Percentiles rank a stretch among this genome's conserved stretches.
Conservation (phyloP, 1,140 invertebrate species). For the Drosophila nigrodunni region DNA sequence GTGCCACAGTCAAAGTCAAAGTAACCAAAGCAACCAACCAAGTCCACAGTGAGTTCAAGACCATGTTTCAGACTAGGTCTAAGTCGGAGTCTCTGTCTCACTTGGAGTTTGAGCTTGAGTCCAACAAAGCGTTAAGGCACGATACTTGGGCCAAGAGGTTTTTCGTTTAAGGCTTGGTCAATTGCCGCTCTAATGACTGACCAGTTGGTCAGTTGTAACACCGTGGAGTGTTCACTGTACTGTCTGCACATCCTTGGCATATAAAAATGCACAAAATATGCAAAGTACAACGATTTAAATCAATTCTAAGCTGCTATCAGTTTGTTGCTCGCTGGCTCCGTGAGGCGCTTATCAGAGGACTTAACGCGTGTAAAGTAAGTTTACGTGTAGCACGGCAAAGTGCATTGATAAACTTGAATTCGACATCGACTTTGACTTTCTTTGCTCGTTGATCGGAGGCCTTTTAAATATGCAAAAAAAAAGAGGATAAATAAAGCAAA, state of each 20-base stretch:
- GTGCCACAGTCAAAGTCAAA: conserved; percentile 56
- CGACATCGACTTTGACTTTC: conserved; percentile 32
- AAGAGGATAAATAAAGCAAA: conserved; percentile 27
- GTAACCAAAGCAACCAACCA: neutral
- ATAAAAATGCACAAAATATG: conserved; percentile 71
- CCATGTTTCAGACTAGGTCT: neutral
- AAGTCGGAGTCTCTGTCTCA: conserved; percentile 4
- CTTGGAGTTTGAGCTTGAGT: neutral
- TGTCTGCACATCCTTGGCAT: conserved; percentile 39
- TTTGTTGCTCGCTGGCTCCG: conserved; percentile 13
- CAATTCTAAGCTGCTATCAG: conserved; percentile 63
- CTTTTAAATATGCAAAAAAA: conserved; percentile 77
- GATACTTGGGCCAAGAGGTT: conserved; percentile 44
- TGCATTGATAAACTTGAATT: conserved; percentile 68
- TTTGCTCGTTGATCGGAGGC: conserved; percentile 35
- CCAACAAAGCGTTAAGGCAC: conserved; percentile 73
- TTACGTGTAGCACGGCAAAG: conserved; percentile 79
- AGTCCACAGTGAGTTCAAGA: conserved; percentile 10
- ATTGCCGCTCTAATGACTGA: conserved; percentile 74
- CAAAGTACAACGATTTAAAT: conserved; percentile 73
- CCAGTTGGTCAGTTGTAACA: neutral
- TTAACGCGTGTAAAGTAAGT: conserved; percentile 80
- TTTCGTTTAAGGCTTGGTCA: conserved; percentile 42
- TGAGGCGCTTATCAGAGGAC: conserved; percentile 52
- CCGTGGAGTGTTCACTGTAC: neutral